Percentiles rank a stretch among this genome's conserved stretches.
Conservation (phyloP, 2,888 invertebrate species). For the Troides oblongomaculatus region DNA sequence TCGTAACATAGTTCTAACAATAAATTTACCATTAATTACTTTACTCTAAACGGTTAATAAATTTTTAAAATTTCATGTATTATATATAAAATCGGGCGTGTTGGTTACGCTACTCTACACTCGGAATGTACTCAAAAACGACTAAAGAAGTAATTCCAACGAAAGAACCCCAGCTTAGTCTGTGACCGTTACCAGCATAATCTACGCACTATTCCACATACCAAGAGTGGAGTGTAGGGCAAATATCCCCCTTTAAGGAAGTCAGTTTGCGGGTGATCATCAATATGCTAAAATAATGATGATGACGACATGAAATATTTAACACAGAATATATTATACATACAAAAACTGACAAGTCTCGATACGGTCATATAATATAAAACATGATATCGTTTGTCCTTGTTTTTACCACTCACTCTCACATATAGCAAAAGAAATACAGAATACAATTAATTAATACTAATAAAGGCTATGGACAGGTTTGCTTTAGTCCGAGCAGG, state of each 20-base stretch:
- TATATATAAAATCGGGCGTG: background rate
- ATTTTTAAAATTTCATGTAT: background rate
- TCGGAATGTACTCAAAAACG: no score
- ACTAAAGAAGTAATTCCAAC: no score
- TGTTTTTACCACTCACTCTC: slow-evolving; percentile 19
- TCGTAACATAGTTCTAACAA: background rate
- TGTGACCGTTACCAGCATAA: no score
- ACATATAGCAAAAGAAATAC: slow-evolving; percentile 21
- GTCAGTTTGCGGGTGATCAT: no score
- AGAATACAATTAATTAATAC: slow-evolving; percentile 22
- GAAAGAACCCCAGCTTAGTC: no score
- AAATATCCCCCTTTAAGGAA: no score
- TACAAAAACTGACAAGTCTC: background rate
- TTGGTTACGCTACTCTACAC: background rate
- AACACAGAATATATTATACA: background rate
- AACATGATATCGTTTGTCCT: slow-evolving; percentile 13
- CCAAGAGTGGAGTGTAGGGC: no score
- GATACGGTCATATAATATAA: background rate
- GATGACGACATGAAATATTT: background rate
- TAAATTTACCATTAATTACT: no score
- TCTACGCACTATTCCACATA: no score
- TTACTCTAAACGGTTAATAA: no score
- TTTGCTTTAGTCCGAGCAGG: slow-evolving; percentile 30
- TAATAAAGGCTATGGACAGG: slow-evolving; percentile 27
- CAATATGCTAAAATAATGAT: background rate